These are phyloP conservation scores for Sebastiscus tertius DNA, from an alignment of 2,797 vertebrate species.

Conservation along the genomic window DNA sequence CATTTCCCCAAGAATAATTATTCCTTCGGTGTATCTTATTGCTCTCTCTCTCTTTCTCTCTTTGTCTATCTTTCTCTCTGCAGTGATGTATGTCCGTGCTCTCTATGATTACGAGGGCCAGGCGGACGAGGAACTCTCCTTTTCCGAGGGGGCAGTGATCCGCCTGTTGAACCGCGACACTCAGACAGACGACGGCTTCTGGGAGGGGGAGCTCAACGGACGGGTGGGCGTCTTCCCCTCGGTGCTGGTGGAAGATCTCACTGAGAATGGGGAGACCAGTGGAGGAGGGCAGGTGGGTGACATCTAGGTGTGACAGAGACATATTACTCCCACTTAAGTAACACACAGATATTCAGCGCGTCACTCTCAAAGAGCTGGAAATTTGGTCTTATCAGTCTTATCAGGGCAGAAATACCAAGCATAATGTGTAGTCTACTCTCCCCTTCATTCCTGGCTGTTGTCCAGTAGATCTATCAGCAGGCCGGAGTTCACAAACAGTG, in stretches of 20 bases:
- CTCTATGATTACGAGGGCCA: constrained; percentile 98
- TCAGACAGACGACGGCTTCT: constrained; percentile 98
- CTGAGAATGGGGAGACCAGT: constrained; percentile 90
- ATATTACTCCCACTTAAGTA: not conserved
- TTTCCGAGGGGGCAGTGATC: constrained; percentile 94
- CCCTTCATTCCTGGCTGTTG: constrained; percentile 49
- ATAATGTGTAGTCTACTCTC: not conserved
- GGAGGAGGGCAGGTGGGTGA: constrained; percentile 52
- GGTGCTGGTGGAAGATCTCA: constrained; percentile 93
- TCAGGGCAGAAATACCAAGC: constrained; percentile 38
- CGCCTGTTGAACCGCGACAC: constrained; percentile 96
- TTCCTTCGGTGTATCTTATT: constrained; percentile 17
- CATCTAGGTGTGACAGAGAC: constrained; percentile 52
- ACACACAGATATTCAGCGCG: not conserved
- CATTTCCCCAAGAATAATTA: constrained; percentile 30
- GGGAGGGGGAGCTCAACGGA: constrained; percentile 96
- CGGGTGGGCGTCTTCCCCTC: constrained; percentile 95
- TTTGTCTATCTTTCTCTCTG: constrained; percentile 4
- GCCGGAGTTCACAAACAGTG: constrained; percentile 58
- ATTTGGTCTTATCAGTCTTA: constrained; percentile 44
- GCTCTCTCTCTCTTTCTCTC: constrained; percentile 2
- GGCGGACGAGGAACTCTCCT: constrained; percentile 94
- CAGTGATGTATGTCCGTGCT: constrained; percentile 95
- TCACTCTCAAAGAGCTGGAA: constrained; percentile 4
- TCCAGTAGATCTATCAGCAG: constrained; percentile 62